Evolutionary conservation across 2,113 vertebrate species (phyloP).

Genomic region (Polypterus senegalus): DNA sequence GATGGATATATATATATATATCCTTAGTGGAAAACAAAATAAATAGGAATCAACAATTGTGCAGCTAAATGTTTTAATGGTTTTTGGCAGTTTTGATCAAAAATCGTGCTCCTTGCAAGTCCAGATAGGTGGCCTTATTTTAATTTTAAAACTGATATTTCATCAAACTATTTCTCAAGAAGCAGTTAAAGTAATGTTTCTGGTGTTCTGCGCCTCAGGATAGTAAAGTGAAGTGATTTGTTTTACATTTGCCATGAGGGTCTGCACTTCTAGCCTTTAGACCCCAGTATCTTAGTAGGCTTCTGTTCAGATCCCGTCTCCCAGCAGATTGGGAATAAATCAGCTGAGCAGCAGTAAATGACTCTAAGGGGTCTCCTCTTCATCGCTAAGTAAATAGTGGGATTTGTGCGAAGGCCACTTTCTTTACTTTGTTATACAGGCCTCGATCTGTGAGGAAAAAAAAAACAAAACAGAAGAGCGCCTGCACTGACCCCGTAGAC

Average conservation of each 20-base stretch:
- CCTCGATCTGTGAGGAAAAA: too few relatives aligned
- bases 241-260: slow-evolving; percentile 1
- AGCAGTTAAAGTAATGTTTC: slow-evolving; percentile 31
- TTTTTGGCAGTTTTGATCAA: too few relatives aligned
- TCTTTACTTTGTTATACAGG: too few relatives aligned
- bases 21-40: too few relatives aligned
- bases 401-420: slow-evolving; percentile 8
- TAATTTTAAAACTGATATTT: background rate
- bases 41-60: too few relatives aligned
- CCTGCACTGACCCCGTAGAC: too few relatives aligned
- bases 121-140: slow-evolving; percentile 22
- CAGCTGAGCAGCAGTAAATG: background rate
- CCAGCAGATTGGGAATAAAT: slow-evolving; percentile 15
- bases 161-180: slow-evolving; percentile 21
- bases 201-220: slow-evolving; percentile 29
- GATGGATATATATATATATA: too few relatives aligned
- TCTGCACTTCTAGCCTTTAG: background rate
- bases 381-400: slow-evolving; percentile 13
- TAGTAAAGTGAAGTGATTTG: slow-evolving; percentile 8
- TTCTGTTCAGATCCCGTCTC: slow-evolving; percentile 16
- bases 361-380: background rate
- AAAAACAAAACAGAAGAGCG: too few relatives aligned
- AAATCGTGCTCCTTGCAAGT: background rate
- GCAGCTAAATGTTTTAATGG: too few relatives aligned
- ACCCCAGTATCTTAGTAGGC: slow-evolving; percentile 6